These are phyloP conservation scores for Tachyglossus aculeatus DNA, from an alignment of 2,797 vertebrate genomes.

Conservation along the genomic window DNA sequence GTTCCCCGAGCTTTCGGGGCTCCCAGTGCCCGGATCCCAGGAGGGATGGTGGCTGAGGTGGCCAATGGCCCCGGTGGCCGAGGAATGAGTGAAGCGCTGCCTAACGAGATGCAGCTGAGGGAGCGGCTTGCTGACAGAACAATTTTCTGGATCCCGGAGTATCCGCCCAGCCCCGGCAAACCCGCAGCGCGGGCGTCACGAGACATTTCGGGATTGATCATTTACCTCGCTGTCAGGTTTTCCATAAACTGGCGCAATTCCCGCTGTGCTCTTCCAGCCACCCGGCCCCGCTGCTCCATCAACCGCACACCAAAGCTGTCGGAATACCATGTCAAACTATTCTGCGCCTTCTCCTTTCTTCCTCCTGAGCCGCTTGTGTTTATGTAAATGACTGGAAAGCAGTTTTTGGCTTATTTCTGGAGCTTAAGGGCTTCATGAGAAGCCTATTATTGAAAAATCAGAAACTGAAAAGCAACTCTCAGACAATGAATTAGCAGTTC, in stretches of 20 bases:
- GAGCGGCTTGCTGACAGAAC: conserved; percentile 37
- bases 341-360: conserved; percentile 29
- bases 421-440: conserved; percentile 76
- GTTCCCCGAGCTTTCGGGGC: background rate
- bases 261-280: conserved; percentile 22
- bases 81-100: conserved; percentile 46
- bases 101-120: conserved; percentile 49
- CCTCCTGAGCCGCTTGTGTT: conserved; percentile 71
- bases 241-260: background rate
- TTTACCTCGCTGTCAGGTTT: conserved; percentile 10
- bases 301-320: conserved; percentile 43
- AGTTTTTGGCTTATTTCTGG: conserved; percentile 73
- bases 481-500: conserved; percentile 72
- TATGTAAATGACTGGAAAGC: conserved; percentile 75
- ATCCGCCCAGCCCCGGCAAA: background rate
- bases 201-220: conserved; percentile 57
- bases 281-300: conserved; percentile 27
- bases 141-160: conserved; percentile 44
- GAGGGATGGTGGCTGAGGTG: background rate
- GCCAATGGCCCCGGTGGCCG: background rate
- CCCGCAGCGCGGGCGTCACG: background rate
- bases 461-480: conserved; percentile 75
- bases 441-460: conserved; percentile 78
- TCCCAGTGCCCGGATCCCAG: accelerated
- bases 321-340: conserved; percentile 53